phyloP scores from a whole-genome alignment of 92 coral and sea anemone species.

The Siderastrea siderea region DNA sequence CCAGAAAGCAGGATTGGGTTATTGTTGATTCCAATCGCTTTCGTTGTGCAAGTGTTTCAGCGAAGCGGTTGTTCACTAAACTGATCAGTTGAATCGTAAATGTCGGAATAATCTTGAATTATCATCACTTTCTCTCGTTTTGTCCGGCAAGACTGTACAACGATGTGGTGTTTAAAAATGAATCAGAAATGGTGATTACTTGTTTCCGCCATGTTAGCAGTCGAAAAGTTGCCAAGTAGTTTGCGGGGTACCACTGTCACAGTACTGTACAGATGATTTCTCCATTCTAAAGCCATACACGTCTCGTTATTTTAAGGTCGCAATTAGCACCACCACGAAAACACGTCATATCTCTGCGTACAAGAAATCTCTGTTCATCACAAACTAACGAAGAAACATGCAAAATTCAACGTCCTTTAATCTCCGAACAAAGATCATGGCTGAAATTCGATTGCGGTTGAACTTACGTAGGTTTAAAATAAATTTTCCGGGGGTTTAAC shows the following conservation, averaged over 20 bases:
- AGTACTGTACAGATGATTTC: constrained; percentile 10
- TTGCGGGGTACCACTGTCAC: not conserved
- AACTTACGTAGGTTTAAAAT: not conserved
- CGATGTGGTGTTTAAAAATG: constrained; percentile 8
- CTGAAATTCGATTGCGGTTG: not conserved
- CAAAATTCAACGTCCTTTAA: not conserved
- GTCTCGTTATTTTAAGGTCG: constrained; percentile 40
- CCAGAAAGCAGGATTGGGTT: not conserved
- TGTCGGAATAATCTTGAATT: not conserved
- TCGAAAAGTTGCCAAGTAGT: not conserved
- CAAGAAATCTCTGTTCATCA: not conserved
- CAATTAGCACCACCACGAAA: constrained; percentile 46
- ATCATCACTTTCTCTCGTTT: not conserved
- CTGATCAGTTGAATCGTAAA: not conserved
- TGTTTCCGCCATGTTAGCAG: constrained; percentile 7
- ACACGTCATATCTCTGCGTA: not conserved
- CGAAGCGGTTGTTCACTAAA: not conserved
- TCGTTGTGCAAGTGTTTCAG: not conserved
- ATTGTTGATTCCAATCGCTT: too few species aligned
- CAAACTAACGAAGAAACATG: not conserved
- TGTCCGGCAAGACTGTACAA: not conserved
- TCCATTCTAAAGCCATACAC: constrained; percentile 15
- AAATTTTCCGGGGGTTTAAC: not conserved
- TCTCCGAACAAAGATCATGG: not conserved
- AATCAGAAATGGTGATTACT: not conserved